A percentile compares a stretch with the other conserved stretches of the same genome.
Conservation (phyloP, 2,888 invertebrate genomes). For the Cheilosia vernalis region DNA sequence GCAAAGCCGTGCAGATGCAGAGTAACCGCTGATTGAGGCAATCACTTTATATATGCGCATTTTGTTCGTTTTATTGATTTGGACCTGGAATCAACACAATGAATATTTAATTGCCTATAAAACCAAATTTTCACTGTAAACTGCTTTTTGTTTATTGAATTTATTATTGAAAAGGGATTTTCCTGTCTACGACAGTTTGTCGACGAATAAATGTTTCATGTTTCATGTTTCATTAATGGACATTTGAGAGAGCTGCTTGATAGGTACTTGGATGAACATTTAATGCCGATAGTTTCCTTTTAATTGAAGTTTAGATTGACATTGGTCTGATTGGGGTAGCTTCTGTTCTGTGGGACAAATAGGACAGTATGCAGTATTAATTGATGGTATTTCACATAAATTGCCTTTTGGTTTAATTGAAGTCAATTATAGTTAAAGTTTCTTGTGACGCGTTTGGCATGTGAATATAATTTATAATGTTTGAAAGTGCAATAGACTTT, state of each 20-base stretch:
- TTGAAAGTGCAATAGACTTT: too few species aligned
- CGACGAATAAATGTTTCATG: conserved; percentile 50
- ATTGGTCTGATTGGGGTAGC: not conserved
- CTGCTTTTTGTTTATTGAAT: conserved; percentile 65
- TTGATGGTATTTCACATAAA: not conserved
- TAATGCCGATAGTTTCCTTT: conserved; percentile 1
- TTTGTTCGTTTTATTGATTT: conserved; percentile 34
- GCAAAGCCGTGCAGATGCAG: not conserved
- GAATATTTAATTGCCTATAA: conserved; percentile 53
- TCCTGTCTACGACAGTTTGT: conserved; percentile 30
- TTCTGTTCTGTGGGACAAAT: not conserved
- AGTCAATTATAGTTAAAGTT: not conserved
- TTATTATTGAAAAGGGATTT: conserved; percentile 61
- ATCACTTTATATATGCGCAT: conserved; percentile 18
- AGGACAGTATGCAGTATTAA: not conserved
- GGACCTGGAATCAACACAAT: conserved; percentile 9
- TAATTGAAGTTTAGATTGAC: conserved; percentile 29
- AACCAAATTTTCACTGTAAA: conserved; percentile 54
- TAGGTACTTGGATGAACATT: conserved; percentile 16
- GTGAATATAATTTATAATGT: too few species aligned
- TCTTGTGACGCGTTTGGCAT: too few species aligned
- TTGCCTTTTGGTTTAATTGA: not conserved
- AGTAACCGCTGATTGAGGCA: not conserved
- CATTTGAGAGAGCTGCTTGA: conserved; percentile 1
- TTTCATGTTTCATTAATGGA: conserved; percentile 49